These are phyloP conservation scores for Pelobates cultripes DNA, from an alignment of 2,797 vertebrate species.

Conservation along the genomic window DNA sequence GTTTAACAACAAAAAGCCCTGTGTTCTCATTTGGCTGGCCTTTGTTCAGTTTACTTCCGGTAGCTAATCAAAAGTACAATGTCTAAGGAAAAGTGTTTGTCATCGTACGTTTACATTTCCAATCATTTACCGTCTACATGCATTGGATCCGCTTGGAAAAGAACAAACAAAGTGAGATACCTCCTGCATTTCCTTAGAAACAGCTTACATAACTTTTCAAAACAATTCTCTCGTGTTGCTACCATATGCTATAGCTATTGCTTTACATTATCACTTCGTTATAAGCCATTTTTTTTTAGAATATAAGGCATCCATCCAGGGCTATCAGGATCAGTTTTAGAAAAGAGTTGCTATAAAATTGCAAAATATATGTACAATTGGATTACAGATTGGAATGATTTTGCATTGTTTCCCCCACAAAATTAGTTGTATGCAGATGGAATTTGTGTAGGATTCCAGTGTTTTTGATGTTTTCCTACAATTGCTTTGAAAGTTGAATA, in stretches of 20 bases:
- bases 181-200: slow-evolving; percentile 40
- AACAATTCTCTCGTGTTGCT: slow-evolving; percentile 26
- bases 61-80: slow-evolving; percentile 52
- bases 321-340: too few species aligned
- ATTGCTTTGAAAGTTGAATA: too few species aligned
- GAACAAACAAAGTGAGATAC: slow-evolving; percentile 31
- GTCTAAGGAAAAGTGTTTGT: slow-evolving; percentile 42
- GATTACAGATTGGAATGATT: too few species aligned
- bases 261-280: slow-evolving; percentile 10
- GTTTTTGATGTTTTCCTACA: too few species aligned
- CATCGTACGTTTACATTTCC: slow-evolving; percentile 40
- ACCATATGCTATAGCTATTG: slow-evolving; percentile 39
- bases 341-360: too few species aligned
- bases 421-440: too few species aligned
- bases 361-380: too few species aligned
- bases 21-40: slow-evolving; percentile 41
- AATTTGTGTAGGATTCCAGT: too few species aligned
- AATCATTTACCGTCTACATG: slow-evolving; percentile 27
- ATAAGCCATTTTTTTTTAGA: background rate
- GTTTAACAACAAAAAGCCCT: slow-evolving; percentile 45
- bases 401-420: too few species aligned
- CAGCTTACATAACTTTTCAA: slow-evolving; percentile 34
- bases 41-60: slow-evolving; percentile 39
- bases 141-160: slow-evolving; percentile 27
- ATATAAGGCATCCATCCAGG: too few species aligned